Base-by-base conservation (phyloP, 2,113 vertebrate genomes). In the Lagopus leucura region DNA sequence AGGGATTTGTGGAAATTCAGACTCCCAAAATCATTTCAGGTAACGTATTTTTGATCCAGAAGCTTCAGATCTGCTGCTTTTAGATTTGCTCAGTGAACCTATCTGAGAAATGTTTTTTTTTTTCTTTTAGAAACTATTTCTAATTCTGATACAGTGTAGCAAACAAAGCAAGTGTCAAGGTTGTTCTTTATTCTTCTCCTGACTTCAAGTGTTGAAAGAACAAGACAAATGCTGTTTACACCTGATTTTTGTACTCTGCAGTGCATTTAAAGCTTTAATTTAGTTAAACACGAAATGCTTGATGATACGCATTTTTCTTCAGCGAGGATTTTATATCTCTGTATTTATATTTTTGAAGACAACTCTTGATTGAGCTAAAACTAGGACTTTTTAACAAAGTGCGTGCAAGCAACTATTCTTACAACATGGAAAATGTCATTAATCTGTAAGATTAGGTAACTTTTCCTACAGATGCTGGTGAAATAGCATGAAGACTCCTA, bases 1-100 rank as follows among this genome's bases (percentile, higher is more conserved):
- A 99, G 95, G 99, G 98, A 95, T 99, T 99, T 97, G 98, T 99
- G 97, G 99, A 99, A 98, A 99, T 99, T 96, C 99, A 99, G 95
- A 99, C 99, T 86, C 99, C 99, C 65, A 99, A 99, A 98, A 99
- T 99, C 84, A 99, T 99, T 97, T 99, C 99, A 96, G 99, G 99
- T 99, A 98, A 75, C 61, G 94, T 94, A 83, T 90, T 10, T 91
- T 38, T 88, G 61, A 77, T 86, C 73, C 48, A 17, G 79, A 78
- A 86, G 69, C 60, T 82, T n/a, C 40, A 66, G 34, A 28, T 89
- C 45, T 63, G 70, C 58, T 82, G 48, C 54, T 43, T 88, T 71
- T 74, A 19, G 40, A 54, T 34, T 82, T 92, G 30, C 32, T 91
- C 18, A 45, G 27, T 2, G 1, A 61, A 43, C 17, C 9, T 67